Base-by-base conservation (phyloP, 2,888 invertebrate species). In the Lochmaea capreae region DNA sequence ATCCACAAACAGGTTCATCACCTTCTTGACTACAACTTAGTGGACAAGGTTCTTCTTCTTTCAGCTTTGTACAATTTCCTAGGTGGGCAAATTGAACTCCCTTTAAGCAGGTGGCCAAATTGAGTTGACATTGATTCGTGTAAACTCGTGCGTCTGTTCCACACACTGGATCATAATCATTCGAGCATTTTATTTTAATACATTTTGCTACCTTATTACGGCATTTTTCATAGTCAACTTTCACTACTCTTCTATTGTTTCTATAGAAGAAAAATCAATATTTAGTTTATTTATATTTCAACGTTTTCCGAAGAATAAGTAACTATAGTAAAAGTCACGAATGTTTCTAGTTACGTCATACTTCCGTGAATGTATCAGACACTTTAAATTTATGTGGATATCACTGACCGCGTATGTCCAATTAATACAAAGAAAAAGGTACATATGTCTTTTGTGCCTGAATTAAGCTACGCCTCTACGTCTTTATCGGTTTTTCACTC, bases 81-180 rank as follows among this genome's bases (percentile, higher is more conserved):
- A 95, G 91, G 86, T 97, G 97, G 3, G 97, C 96, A 83, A 96
- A 88, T 86, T 96, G 95, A 49, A 97, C 92, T 71, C 95, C 95
- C 91, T 88, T 95, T 92, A 95, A 88, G 86, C 97, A 96, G 63
- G 94, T 93, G 22, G 95, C 95, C 74, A 94, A 91, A 83, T 94
- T 94, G 79, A 97, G 87, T 76, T 93, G 93, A 85, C 96, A 97
- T 81, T 94, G 92, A 85, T 94, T 95, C 76, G 90, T 90, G 88
- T 97, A 97, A 0, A 95, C 95, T 77, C 91, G 92, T 16, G 96
- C 95, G 83, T 97, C 96, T 9, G 95, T 95, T 1, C 96, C 97
- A 82, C 97, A 97, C n/a, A 96, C 93, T 2, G 94, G 94, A 85
- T 95, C 94, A 22, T 88, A 86, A 42, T 93, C 92, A 8, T 91